phyloP scores from a whole-genome alignment of 2,113 vertebrate genomes.

The Campylomormyrus tamandua region DNA sequence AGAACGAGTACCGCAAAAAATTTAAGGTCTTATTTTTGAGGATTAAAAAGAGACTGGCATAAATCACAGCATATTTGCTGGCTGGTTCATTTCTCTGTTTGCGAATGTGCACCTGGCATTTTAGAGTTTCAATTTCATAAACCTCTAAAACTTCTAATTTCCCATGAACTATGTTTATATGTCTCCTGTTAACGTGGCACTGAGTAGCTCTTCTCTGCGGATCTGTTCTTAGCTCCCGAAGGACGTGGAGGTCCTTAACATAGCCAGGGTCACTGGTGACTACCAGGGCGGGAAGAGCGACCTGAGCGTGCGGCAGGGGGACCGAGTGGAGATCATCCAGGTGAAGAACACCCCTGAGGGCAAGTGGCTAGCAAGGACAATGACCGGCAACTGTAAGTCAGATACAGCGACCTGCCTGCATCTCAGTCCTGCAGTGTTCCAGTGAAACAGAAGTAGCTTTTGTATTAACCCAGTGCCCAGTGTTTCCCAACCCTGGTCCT shows the following conservation, averaged over 20 bases:
- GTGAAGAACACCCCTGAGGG: conserved; percentile 59
- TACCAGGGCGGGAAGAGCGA: conserved; percentile 59
- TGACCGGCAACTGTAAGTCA: conserved; percentile 56
- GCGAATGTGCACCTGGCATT: background rate
- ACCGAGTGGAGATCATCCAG: conserved; percentile 59
- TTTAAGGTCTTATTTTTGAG: conserved; percentile 52
- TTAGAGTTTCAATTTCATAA: background rate
- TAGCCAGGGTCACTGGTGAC: conserved; percentile 51
- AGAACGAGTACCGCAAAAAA: conserved; percentile 50
- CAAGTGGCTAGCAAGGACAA: conserved; percentile 59
- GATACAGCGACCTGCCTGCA: background rate
- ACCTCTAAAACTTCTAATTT: background rate
- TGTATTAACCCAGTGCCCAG: background rate
- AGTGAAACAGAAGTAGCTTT: background rate
- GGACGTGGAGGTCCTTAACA: conserved; percentile 52
- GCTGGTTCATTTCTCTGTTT: background rate
- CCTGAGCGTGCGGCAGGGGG: conserved; percentile 52
- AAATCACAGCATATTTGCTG: background rate
- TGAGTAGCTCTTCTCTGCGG: background rate
- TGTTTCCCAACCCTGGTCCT: background rate
- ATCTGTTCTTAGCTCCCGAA: conserved; percentile 35
- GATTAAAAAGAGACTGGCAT: background rate
- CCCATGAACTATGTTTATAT: background rate
- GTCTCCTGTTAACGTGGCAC: background rate
- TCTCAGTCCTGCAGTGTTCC: background rate